Conservation (phyloP, 2,888 invertebrate species). For the Anodontia alba region DNA sequence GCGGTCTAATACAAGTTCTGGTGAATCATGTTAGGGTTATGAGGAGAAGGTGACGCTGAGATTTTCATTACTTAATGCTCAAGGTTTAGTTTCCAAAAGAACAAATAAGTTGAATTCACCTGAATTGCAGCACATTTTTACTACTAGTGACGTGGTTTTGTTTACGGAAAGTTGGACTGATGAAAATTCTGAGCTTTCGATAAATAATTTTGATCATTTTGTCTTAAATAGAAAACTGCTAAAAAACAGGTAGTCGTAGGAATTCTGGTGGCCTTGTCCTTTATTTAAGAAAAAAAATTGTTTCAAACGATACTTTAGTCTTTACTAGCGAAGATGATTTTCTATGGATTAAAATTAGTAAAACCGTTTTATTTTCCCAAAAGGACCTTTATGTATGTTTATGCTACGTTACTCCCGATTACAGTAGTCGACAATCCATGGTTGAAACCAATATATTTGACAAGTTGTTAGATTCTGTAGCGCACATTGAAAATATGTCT, state of each 20-base stretch:
- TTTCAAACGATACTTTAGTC: not conserved
- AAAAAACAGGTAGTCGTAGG: not conserved
- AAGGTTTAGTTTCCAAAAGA: not conserved
- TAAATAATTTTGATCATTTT: no score
- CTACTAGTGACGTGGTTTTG: conserved; percentile 12
- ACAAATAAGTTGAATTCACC: not conserved
- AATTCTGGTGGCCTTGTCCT: not conserved
- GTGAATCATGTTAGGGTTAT: no score
- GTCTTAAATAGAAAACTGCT: no score
- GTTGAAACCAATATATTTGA: not conserved
- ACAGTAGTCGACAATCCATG: conserved; percentile 11
- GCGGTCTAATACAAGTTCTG: no score
- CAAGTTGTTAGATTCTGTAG: no score
- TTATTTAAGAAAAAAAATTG: no score
- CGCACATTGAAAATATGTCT: no score
- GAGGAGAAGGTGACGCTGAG: no score
- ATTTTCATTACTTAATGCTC: not conserved
- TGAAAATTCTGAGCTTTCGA: not conserved
- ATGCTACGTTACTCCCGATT: conserved; percentile 24
- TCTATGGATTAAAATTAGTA: conserved; percentile 20
- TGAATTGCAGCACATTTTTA: conserved; percentile 21
- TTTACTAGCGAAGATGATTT: not conserved
- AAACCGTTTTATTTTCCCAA: not conserved
- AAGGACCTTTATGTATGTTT: conserved; percentile 21
- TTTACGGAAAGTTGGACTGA: conserved; percentile 27